Base-by-base conservation (phyloP, 2,888 invertebrate genomes). In the Tachina fera region DNA sequence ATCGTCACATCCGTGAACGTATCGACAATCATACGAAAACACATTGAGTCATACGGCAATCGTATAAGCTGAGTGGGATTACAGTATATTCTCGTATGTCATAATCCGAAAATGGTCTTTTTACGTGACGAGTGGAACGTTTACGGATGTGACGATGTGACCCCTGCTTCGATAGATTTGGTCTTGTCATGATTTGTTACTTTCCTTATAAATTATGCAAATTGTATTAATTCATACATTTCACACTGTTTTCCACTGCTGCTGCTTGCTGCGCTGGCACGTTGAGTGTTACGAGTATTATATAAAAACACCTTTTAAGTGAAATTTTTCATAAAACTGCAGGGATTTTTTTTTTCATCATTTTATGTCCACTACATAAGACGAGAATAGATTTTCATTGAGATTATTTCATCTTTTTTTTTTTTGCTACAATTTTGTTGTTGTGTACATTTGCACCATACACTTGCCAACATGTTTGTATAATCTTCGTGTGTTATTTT, bases 241-340 rank as follows among this genome's bases (percentile, higher is more conserved):
- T 63, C 45, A 39, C 63, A 31, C 41, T 74, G 80, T 72, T 31
- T 31, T 6, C 31, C 31, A 31, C 31, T 1, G 4, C 19, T 9
- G 13, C 14, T 41, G 51, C 47, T n/a, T 65, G 9, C 43, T 41
- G 51, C 47, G 13, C 14, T 39, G n/a, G n/a, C 60, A 43, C 13
- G 49, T 47, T 49, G 4, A 31, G 14, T 39, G 39, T 61, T 70
- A n/a, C 1, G 13, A 61, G 16, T 43, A 65, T 9, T 11, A 22
- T 16, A 61, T 45, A 61, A 81, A 68, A 51, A 74, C 74, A 31
- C 31, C 31, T 70, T 82, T 61, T 47, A 51, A 47, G 45, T 11
- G 16, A 82, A 70, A 63, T 82, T 63, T 63, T 82, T 70, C n/a
- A 75, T 61, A 76, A 70, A 70, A 82, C 82, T 39, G 9, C 70